phyloP scores from a whole-genome alignment of 2,797 vertebrate species.

The Avahi laniger region DNA sequence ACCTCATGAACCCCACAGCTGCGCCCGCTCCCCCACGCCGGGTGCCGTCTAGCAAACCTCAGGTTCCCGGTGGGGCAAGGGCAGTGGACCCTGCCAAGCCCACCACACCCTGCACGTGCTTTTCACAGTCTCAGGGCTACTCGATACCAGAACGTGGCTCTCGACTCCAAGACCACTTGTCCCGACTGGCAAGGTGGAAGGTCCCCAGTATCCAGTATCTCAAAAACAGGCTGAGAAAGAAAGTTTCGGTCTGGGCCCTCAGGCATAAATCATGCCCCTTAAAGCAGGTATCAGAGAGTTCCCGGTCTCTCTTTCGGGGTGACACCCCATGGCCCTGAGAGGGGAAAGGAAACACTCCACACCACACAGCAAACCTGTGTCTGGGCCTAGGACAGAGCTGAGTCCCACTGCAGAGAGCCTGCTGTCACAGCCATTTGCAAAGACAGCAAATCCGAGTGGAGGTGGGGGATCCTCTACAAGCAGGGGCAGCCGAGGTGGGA shows the following conservation, averaged over 20 bases:
- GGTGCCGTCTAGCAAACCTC: too few species aligned
- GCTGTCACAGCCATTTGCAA: too few species aligned
- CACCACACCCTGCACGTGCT: background rate
- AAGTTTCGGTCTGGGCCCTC: too few species aligned
- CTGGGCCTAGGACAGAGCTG: background rate
- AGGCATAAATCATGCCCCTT: background rate
- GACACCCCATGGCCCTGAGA: background rate
- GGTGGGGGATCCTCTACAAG: accelerated
- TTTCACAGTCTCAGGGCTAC: background rate
- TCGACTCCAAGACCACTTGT: background rate
- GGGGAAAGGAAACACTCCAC: background rate
- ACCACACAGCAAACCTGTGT: background rate
- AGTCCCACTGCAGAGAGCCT: background rate
- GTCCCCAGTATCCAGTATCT: background rate
- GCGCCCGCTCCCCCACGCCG: accelerated
- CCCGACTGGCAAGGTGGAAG: background rate
- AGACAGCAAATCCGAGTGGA: background rate
- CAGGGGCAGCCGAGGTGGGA: background rate
- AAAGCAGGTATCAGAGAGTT: background rate
- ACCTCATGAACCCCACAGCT: background rate
- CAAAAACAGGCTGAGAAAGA: background rate
- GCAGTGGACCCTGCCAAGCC: background rate
- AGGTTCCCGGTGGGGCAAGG: background rate
- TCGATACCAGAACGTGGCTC: background rate
- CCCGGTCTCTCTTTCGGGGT: background rate